Percentiles rank a stretch among this genome's conserved stretches.
Conservation (phyloP, 2,888 invertebrate genomes). For the Drosophila formosana region DNA sequence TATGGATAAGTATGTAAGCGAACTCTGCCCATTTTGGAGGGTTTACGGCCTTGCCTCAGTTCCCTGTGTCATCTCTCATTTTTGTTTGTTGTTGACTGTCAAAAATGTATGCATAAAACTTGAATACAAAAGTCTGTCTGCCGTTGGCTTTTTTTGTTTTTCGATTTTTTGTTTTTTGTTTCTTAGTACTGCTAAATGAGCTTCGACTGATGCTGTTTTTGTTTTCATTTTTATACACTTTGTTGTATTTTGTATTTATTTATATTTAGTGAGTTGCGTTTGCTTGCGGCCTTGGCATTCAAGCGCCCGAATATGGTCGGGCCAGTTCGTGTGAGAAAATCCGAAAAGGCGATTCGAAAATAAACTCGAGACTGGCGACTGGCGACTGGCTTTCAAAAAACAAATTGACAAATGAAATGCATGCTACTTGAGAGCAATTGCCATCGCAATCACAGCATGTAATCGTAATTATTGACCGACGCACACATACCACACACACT, state of each 20-base stretch:
- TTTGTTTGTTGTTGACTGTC: slow-evolving; percentile 39
- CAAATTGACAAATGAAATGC: slow-evolving; percentile 52
- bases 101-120: slow-evolving; percentile 65
- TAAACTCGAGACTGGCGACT: slow-evolving; percentile 19
- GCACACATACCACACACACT: slow-evolving; percentile 2
- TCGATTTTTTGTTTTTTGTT: slow-evolving; percentile 42
- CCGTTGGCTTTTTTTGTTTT: slow-evolving; percentile 9
- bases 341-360: slow-evolving; percentile 22
- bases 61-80: slow-evolving; percentile 42
- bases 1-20: background rate
- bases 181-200: slow-evolving; percentile 48
- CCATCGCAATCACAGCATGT: slow-evolving; percentile 20
- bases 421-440: slow-evolving; percentile 29
- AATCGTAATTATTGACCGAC: slow-evolving; percentile 52
- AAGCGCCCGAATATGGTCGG: slow-evolving; percentile 71
- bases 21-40: slow-evolving; percentile 54
- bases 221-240: slow-evolving; percentile 9
- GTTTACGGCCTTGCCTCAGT: slow-evolving; percentile 49
- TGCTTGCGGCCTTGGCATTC: slow-evolving; percentile 73
- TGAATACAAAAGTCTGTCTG: slow-evolving; percentile 33
- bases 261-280: slow-evolving; percentile 36
- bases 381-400: slow-evolving; percentile 33
- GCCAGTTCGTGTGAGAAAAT: slow-evolving; percentile 67
- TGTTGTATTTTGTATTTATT: slow-evolving; percentile 21
- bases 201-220: slow-evolving; percentile 25